Evolutionary conservation across 2,797 vertebrate species (phyloP).

Genomic region (Halcyon smyrnensis): DNA sequence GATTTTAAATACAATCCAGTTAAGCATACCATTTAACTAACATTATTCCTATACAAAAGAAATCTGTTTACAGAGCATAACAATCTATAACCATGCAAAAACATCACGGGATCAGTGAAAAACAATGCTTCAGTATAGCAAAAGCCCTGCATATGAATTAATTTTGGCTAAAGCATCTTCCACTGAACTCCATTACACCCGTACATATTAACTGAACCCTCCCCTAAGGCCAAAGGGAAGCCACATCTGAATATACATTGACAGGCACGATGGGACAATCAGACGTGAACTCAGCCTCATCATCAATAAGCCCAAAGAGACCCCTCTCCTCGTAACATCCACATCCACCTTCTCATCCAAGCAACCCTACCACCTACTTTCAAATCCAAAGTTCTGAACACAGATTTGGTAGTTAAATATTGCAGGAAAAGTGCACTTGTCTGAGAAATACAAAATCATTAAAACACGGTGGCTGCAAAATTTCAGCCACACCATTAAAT

Average conservation of each 20-base stretch:
- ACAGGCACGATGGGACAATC: not conserved
- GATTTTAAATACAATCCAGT: not conserved
- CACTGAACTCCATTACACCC: not conserved
- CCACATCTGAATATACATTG: not conserved
- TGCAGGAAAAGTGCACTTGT: not conserved
- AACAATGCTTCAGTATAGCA: not conserved
- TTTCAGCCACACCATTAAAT: not conserved
- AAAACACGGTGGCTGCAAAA: not conserved
- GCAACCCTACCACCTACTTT: not conserved
- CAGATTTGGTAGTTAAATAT: not conserved
- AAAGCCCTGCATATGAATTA: not conserved
- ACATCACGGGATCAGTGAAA: not conserved
- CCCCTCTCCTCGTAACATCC: not conserved
- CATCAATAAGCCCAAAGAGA: not conserved
- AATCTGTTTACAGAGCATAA: not conserved
- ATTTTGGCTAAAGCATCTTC: not conserved
- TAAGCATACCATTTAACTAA: not conserved
- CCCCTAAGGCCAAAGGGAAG: not conserved
- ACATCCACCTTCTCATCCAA: not conserved
- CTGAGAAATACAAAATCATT: not conserved
- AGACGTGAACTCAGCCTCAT: not conserved
- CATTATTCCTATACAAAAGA: not conserved
- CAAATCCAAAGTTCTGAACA: not conserved
- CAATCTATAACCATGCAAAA: not conserved
- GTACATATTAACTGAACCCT: rapidly evolving